Evolutionary conservation across 2,888 invertebrate genomes (phyloP), one percentile per base, ranked within the genome.

Genomic region (Catocala sponsa): DNA sequence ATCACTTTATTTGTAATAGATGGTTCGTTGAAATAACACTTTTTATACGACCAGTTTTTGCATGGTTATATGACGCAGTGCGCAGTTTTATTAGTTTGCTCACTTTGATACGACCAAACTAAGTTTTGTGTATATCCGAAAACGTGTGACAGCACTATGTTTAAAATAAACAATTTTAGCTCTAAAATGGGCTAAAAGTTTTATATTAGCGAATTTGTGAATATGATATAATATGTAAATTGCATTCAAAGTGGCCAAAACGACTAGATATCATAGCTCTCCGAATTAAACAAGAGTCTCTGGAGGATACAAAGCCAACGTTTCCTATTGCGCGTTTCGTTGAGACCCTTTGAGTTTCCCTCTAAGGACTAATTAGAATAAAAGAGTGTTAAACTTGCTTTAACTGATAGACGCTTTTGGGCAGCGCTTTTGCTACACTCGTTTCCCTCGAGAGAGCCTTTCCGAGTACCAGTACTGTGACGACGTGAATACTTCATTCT

Each of bases 311-410:
- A 41, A 50, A 76, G 80, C 79, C 68, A 79, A 76, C 81, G 80
- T 82, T 86, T 82, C 78, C 82, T 83, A 81, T 80, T 78, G 81
- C 57, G 52, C 62, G 52, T 76, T 70, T 75, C 25, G 50, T 70
- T 67, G 75, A 74, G 57, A 73, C 79, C 81, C 82, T 81, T 80
- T 71, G 84, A 89, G 87, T 88, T 87, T 79, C 65, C 71, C 91
- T 83, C 87, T 61, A 63, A 79, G 84, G 90, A 77, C 84, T 91
- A 91, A 92, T 92, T 91, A 91, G 87, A 89, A 89, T 91, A 90
- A 90, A 92, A 91, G 88, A 90, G 90, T 90, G 90, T 89, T 89
- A 90, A 91, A 91, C 86, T 91, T 89, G 74, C 75, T 77, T 74
- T 82, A 85, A 89, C 85, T 86, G 87, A 86, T 83, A 84, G 84